Base-by-base conservation (phyloP, 2,797 vertebrate genomes). In the Hypotaenidia okinawae region DNA sequence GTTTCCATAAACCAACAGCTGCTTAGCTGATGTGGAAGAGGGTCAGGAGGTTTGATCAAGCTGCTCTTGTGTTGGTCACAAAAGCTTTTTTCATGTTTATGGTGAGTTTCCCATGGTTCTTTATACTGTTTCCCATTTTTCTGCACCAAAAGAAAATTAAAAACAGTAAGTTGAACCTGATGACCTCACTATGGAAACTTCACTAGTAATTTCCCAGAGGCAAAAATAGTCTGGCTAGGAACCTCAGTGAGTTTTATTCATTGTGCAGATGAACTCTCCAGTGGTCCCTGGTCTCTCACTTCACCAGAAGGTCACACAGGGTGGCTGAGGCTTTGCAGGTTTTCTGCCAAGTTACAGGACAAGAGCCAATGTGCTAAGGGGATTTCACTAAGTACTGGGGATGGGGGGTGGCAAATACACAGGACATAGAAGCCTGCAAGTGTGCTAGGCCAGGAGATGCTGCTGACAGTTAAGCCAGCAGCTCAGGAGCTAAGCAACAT, bases 391-490 rank as follows among this genome's bases (percentile, higher is more conserved):
- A 30, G 41, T 16, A 41, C 41, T 41, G 41, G 41, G 41, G 16
- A 41, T 41, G 41, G 41, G 33, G 66, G 17, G 6, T 35, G 30
- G 25, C 41, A 57, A 41, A 33, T 10, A 33, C 35, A 58, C 27
- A 32, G 23, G 17, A 51, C 3, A 33, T 4, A 8, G 0, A 0
- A 67, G 45, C 23, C 30, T 52, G 45, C 27, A 24, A 17, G 19
- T 35, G 41, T 27, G 23, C 33, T 18, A 27, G 14, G 9, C 70
- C 17, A 32, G 39, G 32, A 14, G 8, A 33, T 39, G 14, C 22
- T 30, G 39, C 39, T 33, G 57, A 13, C 66, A 49, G 25, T 32
- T 21, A 35, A 35, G 59, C 35, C 52, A 51, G 4, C 13, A 33
- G 15, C 57, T 89, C 49, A 39, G 22, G 41, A 41, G 41, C 16